Percentiles rank a stretch among this genome's conserved stretches.
These are phyloP conservation scores for Eucera pruinosa DNA, from an alignment of 2,888 invertebrate species.

Conservation along the genomic window DNA sequence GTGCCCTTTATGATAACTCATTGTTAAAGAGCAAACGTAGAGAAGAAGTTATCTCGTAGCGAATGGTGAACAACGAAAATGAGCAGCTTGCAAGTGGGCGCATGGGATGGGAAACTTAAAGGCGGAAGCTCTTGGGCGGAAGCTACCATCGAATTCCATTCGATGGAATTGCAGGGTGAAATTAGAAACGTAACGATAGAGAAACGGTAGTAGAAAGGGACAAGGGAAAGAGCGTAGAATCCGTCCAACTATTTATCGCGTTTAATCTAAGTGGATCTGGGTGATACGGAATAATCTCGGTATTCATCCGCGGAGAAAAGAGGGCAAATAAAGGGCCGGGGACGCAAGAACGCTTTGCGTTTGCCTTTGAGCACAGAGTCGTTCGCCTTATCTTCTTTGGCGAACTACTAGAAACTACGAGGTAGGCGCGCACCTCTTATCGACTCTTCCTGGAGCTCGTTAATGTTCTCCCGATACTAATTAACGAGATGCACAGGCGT, in stretches of 20 bases:
- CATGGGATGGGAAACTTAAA: conserved; percentile 6
- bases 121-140: conserved; percentile 3
- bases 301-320: conserved; percentile 30
- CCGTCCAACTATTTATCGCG: conserved; percentile 39
- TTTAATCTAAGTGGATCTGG: conserved; percentile 44
- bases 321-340: conserved; percentile 38
- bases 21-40: conserved; percentile 3
- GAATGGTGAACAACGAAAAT: neutral
- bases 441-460: conserved; percentile 68
- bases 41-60: conserved; percentile 4
- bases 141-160: conserved; percentile 27
- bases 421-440: conserved; percentile 61
- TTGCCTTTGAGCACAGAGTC: conserved; percentile 46
- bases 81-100: neutral
- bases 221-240: conserved; percentile 2
- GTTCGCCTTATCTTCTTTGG: conserved; percentile 56
- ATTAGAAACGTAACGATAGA: conserved; percentile 27
- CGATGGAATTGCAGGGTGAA: conserved; percentile 26
- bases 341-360: conserved; percentile 40
- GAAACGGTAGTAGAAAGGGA: neutral
- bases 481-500: conserved; percentile 65
- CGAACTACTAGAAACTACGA: conserved; percentile 64
- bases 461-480: conserved; percentile 67
- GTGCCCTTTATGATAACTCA: neutral
- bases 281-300: conserved; percentile 51